These are phyloP conservation scores for Egretta garzetta DNA, from an alignment of 2,113 vertebrate genomes.

Conservation along the genomic window DNA sequence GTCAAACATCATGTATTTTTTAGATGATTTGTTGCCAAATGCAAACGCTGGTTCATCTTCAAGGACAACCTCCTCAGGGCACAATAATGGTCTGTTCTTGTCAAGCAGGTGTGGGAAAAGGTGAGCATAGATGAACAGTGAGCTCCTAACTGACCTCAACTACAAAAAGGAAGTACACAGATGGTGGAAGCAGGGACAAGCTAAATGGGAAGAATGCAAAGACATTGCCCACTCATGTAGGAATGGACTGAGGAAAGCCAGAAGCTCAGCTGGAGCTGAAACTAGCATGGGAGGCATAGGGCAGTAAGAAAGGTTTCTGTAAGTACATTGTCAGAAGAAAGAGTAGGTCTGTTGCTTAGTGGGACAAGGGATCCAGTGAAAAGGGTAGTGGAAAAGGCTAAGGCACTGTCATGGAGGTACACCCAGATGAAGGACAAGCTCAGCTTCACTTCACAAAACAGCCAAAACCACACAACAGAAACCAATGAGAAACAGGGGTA, in stretches of 20 bases:
- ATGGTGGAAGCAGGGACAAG: background rate
- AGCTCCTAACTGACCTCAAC: background rate
- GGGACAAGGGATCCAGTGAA: background rate
- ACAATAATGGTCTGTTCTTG: background rate
- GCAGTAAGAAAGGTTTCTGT: background rate
- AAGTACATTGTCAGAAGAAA: background rate
- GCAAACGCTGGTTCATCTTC: background rate
- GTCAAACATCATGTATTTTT: background rate
- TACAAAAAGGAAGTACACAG: background rate
- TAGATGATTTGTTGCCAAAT: background rate
- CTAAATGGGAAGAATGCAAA: background rate
- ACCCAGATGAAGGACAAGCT: no score
- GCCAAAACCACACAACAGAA: no score
- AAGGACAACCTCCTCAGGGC: background rate
- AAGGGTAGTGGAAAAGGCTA: background rate
- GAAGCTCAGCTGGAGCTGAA: background rate
- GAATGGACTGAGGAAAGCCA: background rate
- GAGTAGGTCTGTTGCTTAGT: background rate
- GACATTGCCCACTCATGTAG: background rate
- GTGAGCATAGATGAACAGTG: background rate
- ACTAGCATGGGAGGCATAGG: background rate
- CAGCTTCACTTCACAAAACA: no score
- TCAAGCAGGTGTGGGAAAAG: background rate
- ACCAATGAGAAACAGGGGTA: no score
- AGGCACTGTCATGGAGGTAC: background rate